Evolutionary conservation across 2,888 invertebrate genomes (phyloP), one percentile per base, ranked within the genome.

Genomic region (Drosophila leonis): DNA sequence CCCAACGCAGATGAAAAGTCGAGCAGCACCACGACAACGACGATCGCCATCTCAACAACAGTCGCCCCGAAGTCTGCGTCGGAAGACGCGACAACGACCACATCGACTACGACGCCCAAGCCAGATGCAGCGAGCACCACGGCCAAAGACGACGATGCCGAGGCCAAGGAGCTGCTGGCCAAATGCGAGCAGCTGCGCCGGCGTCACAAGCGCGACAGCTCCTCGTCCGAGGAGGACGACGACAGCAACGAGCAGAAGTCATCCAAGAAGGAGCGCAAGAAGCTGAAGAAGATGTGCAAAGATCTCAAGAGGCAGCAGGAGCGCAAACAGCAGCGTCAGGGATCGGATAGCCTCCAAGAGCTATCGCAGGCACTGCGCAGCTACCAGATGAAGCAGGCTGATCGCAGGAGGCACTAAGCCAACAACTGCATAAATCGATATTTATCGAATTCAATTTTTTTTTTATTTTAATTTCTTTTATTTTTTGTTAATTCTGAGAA

Each of bases 241-340:
- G 70, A 67, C 35, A 79, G 78, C 49, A 55, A 68, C 12, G 76
- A 80, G 42, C 72, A 56, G 27, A 81, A 83, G 33, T 27, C 78
- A 0, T 41, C 55, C 3, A 88, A 78, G 73, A 86, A 75, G 54
- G 79, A 90, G 18, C 86, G 83, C 66, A 87, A 83, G 74, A 72
- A 73, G 73, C 67, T 87, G 1, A 88, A 78, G 68, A 88, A 81
- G 60, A 61, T 88, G 62, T 87, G 87, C 79, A 87, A 83, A 61
- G 70, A 77, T 29, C 60, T 85, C 12, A 73, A 24, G 44, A 75
- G 65, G 42, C 72, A 82, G 39, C 74, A 86, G 75, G 74, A 85
- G 31, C 51, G 54, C 41, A 84, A 82, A 35, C 63, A 80, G 69
- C 37, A 71, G 51, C 54, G 41, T 3, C 49, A 66, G 8, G 27